These are phyloP conservation scores for Oryzias sinensis DNA, from an alignment of 2,797 vertebrate species.

Conservation along the genomic window DNA sequence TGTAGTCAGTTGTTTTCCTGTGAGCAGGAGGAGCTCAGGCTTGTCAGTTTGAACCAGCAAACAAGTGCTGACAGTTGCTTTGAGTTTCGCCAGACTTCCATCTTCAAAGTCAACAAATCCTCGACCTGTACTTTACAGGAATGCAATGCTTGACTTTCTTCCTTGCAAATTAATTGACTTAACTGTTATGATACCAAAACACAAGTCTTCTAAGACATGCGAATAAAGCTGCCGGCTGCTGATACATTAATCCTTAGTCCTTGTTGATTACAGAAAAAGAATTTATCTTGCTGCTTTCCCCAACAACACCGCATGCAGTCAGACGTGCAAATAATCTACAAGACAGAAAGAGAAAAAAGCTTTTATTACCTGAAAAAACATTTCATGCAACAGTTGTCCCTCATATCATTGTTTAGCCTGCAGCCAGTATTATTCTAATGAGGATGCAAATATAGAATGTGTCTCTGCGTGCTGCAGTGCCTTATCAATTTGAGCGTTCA, in stretches of 20 bases:
- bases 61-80: not conserved
- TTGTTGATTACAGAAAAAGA: slow-evolving; percentile 1
- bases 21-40: not conserved
- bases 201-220: slow-evolving; percentile 1
- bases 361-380: slow-evolving; percentile 34
- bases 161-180: not conserved
- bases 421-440: slow-evolving; percentile 33
- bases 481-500: slow-evolving; percentile 9
- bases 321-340: slow-evolving; percentile 7
- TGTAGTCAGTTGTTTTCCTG: not conserved
- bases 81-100: not conserved
- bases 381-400: slow-evolving; percentile 34
- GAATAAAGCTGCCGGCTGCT: not conserved
- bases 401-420: slow-evolving; percentile 36
- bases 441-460: slow-evolving; percentile 50
- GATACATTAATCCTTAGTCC: not conserved
- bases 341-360: slow-evolving; percentile 5
- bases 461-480: slow-evolving; percentile 11
- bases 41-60: not conserved
- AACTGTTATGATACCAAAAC: not conserved
- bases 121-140: not conserved
- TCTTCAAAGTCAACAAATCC: not conserved
- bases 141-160: not conserved
- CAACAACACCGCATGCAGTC: slow-evolving; percentile 1
- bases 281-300: slow-evolving; percentile 1